A percentile compares a stretch with the other conserved stretches of the same genome.
phyloP scores from a whole-genome alignment of 2,797 vertebrate species.

The Helarctos malayanus region DNA sequence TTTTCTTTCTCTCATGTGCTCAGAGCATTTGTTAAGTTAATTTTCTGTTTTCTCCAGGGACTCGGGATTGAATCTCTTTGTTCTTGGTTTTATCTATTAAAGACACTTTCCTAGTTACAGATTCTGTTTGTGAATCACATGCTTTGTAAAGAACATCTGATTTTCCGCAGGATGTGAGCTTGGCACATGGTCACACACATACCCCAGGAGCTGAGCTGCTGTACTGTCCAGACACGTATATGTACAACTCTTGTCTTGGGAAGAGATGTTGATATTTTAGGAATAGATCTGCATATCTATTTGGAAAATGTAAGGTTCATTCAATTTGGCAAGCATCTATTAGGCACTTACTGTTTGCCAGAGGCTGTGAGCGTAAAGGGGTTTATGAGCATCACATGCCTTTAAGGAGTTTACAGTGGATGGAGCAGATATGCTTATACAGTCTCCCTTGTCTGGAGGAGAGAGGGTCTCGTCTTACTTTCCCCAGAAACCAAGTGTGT shows the following conservation, averaged over 20 bases:
- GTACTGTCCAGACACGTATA: background rate
- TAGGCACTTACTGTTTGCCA: background rate
- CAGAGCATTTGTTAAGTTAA: constrained; percentile 31
- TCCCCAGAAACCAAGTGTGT: background rate
- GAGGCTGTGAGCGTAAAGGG: background rate
- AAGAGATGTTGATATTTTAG: background rate
- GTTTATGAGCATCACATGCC: background rate
- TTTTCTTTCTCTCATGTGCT: constrained; percentile 34
- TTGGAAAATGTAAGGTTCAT: background rate
- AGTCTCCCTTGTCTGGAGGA: background rate
- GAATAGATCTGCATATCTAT: background rate
- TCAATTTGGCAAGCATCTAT: background rate
- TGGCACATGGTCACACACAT: background rate
- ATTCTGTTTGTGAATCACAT: background rate
- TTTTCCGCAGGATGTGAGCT: background rate
- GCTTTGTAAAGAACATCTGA: background rate
- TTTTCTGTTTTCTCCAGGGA: constrained; percentile 73
- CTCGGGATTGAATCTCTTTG: constrained; percentile 59
- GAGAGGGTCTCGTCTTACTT: background rate
- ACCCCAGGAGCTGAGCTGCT: background rate
- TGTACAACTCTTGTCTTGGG: background rate
- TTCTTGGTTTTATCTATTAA: constrained; percentile 67
- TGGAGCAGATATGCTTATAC: rapidly evolving
- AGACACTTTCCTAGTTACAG: constrained; percentile 35
- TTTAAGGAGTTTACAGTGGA: background rate